These are phyloP conservation scores for Onthophagus sagittarius DNA, from an alignment of 2,888 invertebrate species.

Conservation along the genomic window DNA sequence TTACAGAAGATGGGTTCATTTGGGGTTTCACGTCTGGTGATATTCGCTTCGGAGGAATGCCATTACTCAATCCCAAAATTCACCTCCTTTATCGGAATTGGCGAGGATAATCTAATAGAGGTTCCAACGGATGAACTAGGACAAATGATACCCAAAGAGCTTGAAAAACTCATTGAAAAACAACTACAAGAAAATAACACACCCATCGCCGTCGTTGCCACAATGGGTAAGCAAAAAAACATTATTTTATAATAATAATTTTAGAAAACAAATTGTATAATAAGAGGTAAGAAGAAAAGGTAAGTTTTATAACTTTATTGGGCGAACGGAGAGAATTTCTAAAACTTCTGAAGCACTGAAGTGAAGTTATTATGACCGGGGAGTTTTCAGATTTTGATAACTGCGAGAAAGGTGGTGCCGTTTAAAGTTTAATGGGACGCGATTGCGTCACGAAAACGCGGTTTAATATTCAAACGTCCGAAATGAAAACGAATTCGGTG, in stretches of 20 bases:
- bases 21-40: constrained; percentile 44
- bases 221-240: constrained; percentile 37
- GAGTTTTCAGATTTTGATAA: constrained; percentile 24
- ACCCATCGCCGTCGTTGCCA: constrained; percentile 52
- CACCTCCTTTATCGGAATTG: constrained; percentile 56
- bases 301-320: too few species aligned
- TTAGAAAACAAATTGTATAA: too few species aligned
- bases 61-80: constrained; percentile 61
- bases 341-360: not conserved
- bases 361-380: constrained; percentile 17
- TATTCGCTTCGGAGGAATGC: constrained; percentile 57
- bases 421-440: constrained; percentile 24
- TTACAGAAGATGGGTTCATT: constrained; percentile 5
- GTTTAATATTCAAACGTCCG: constrained; percentile 15
- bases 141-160: constrained; percentile 42
- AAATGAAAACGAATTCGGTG: constrained; percentile 4
- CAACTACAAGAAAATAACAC: constrained; percentile 39
- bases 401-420: constrained; percentile 5
- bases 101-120: constrained; percentile 54
- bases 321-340: not conserved
- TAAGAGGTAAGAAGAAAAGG: too few species aligned
- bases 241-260: constrained; percentile 3
- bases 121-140: constrained; percentile 49
- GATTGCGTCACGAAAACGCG: constrained; percentile 19
- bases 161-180: constrained; percentile 44